Base-by-base conservation (phyloP, 2,797 vertebrate species). In the Sphenopsis melanotis region DNA sequence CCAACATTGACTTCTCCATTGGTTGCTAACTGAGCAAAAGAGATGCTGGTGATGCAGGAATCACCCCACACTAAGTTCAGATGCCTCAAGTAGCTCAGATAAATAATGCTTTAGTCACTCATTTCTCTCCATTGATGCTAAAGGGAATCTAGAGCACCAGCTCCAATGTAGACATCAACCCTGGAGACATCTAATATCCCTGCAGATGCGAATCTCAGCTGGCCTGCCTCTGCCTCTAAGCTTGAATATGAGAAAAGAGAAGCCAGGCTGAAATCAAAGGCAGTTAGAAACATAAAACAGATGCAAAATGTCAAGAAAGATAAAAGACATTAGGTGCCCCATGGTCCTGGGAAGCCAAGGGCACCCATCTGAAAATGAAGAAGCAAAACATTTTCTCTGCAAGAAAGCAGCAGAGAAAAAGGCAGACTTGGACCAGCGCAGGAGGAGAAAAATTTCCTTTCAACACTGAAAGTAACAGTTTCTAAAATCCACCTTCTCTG, bases 401-500 rank as follows among this genome's bases (percentile, higher is more conserved):
- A 60, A 94, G 61, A 64, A 55, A 74, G 9, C 52, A 22, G 77
- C 41, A 84, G 56, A 82, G 70, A 79, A 91, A 66, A 82, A 88
- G 10, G 19, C 63, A 83, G 36, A 14, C 20, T 87, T 95, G 87
- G 72, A 87, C 82, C 37, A 46, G 52, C 1, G 19, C 36, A 66
- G 55, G 74, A 88, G 69, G 60, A 93, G 61, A 78, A 89, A 94
- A 61, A 85, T 77, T 92, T 97, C 89, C 76, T 96, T 91, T 85
- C 89, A 92, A 91, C 83, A 44, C 91, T 55, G 46, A 50, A 95
- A 97, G 86, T 87, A 83, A 94, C 87, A 94, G 94, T 66, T 95
- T 93, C 90, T 90, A 84, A 94, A 94, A 95, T 83, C 95, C 89
- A 94, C 85, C 77, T 94, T 96, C 91, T 91, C 85, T 50, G 70